These are phyloP conservation scores for Halisarca cf. caerulea DNA, from an alignment of 37 sponge, comb jelly and placozoan species.

Conservation along the genomic window DNA sequence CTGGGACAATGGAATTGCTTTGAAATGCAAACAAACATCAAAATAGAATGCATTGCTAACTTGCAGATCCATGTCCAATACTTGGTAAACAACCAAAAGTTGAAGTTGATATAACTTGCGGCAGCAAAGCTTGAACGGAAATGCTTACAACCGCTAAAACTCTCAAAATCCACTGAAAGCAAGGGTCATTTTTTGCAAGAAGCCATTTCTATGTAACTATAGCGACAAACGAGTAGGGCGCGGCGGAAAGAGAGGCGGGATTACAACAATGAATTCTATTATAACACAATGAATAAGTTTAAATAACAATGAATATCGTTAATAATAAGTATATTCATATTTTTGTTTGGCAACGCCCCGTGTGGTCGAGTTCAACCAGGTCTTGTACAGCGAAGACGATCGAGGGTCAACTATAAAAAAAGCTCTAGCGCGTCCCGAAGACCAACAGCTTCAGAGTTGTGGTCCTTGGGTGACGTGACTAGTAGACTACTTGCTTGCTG, in stretches of 20 bases:
- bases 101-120: neutral
- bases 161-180: too few relatives aligned
- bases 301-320: neutral
- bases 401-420: conserved; percentile 1
- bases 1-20: neutral
- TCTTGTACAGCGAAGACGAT: neutral
- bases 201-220: conserved; percentile 7
- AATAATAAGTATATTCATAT: too few relatives aligned
- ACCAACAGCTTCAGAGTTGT: conserved; percentile 6
- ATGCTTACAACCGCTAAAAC: neutral
- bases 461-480: conserved; percentile 5
- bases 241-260: neutral
- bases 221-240: neutral
- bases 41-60: too few relatives aligned
- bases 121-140: neutral
- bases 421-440: neutral
- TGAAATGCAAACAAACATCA: too few relatives aligned
- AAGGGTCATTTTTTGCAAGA: too few relatives aligned
- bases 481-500: neutral
- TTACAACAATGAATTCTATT: conserved; percentile 16
- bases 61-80: too few relatives aligned
- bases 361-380: conserved; percentile 7
- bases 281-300: neutral
- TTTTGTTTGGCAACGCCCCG: neutral
- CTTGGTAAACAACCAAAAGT: too few relatives aligned